These are phyloP conservation scores for Apostichopus californicus DNA, from an alignment of 35 echinoderm and acorn worm genomes.

Conservation along the genomic window DNA sequence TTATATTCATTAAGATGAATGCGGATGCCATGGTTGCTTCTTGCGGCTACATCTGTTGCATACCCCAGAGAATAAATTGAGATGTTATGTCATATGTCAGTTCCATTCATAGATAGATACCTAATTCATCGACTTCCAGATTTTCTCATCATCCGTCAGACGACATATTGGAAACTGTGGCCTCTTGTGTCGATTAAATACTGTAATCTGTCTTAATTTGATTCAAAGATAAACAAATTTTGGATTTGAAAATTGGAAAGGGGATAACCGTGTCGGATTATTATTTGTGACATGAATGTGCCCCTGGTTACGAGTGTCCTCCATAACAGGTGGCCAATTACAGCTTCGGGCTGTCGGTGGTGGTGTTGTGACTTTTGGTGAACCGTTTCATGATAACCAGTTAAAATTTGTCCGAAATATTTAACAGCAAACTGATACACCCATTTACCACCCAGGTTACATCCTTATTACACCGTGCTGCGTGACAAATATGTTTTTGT, in stretches of 20 bases:
- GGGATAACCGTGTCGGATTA: neutral
- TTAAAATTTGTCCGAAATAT: constrained; percentile 20
- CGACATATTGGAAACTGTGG: neutral
- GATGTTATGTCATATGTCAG: neutral
- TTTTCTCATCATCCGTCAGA: neutral
- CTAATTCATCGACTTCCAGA: neutral
- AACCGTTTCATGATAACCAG: neutral
- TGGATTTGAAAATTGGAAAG: neutral
- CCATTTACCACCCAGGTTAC: constrained; percentile 4
- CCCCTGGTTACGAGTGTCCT: constrained; percentile 2
- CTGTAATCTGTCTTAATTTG: constrained; percentile 24
- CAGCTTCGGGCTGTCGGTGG: neutral
- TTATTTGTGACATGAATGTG: constrained; percentile 6
- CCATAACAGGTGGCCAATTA: neutral
- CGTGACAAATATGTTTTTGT: constrained; percentile 35
- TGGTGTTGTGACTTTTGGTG: neutral
- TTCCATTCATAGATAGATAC: neutral
- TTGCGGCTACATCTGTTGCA: constrained; percentile 1
- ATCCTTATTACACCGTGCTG: neutral
- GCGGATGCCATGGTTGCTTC: neutral
- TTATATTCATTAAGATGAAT: too few species aligned
- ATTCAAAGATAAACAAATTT: neutral
- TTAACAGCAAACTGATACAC: neutral
- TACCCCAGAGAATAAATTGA: constrained; percentile 35
- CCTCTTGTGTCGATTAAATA: neutral